These are phyloP conservation scores for Corvus moneduloides DNA, from an alignment of 2,113 vertebrate species.

Conservation along the genomic window DNA sequence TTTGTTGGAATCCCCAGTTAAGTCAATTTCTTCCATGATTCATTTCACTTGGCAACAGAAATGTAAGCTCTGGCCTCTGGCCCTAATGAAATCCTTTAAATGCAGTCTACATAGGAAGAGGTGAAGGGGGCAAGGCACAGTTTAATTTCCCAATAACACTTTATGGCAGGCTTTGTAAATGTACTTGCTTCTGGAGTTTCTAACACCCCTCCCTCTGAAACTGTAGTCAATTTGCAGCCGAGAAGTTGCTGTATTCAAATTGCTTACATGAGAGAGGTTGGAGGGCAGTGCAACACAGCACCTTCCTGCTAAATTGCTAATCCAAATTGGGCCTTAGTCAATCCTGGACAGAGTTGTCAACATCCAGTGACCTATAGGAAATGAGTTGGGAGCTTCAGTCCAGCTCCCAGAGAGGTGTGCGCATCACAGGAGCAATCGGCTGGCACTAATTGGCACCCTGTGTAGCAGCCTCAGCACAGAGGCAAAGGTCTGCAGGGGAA, in stretches of 20 bases:
- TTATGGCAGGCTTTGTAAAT: not conserved
- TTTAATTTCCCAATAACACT: slow-evolving; percentile 47
- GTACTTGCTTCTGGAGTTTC: slow-evolving; percentile 27
- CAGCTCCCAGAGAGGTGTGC: not conserved
- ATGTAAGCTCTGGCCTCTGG: not conserved
- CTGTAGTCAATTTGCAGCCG: not conserved
- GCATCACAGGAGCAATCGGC: not conserved
- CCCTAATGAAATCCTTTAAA: slow-evolving; percentile 33
- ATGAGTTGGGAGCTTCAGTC: not conserved
- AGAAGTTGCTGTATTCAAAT: slow-evolving; percentile 17
- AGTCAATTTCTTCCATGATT: slow-evolving; percentile 18
- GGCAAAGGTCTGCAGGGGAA: not conserved
- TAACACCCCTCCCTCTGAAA: not conserved
- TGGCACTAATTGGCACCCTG: slow-evolving; percentile 54
- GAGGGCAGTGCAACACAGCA: not conserved
- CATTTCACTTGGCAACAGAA: slow-evolving; percentile 22
- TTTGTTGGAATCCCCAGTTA: not conserved
- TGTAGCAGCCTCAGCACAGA: not conserved
- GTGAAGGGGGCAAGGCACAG: not conserved
- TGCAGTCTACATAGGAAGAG: slow-evolving; percentile 19
- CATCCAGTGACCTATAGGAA: slow-evolving; percentile 8
- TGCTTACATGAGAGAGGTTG: not conserved
- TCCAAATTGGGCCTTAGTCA: not conserved
- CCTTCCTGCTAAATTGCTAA: not conserved
- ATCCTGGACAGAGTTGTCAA: not conserved